A percentile compares a stretch with the other conserved stretches of the same genome.
Evolutionary conservation across 2,797 vertebrate species (phyloP).

Genomic region (Corythornis leucogaster): DNA sequence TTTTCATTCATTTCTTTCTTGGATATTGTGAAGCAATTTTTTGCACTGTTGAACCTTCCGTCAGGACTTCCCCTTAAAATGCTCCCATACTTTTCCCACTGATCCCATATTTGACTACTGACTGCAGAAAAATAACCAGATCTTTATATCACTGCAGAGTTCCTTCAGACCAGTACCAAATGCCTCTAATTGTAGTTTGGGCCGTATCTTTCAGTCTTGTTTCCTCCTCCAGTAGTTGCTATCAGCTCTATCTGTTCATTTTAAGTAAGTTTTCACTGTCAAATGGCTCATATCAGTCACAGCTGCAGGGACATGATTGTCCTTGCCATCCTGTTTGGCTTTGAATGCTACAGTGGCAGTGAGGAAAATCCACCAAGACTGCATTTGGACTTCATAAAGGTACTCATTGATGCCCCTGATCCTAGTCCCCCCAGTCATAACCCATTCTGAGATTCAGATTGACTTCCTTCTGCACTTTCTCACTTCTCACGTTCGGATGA

Average conservation of each 20-base stretch:
- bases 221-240: background rate
- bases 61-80: background rate
- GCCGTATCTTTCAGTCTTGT: background rate
- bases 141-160: background rate
- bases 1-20: constrained; percentile 8
- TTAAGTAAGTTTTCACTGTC: background rate
- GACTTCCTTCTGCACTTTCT: background rate
- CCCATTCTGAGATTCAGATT: background rate
- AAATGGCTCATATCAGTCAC: background rate
- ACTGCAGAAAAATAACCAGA: background rate
- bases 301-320: background rate
- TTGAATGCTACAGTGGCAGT: background rate
- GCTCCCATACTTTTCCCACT: background rate
- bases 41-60: background rate
- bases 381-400: background rate
- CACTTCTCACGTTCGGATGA: background rate
- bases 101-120: background rate
- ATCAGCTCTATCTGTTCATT: background rate
- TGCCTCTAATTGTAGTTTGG: background rate
- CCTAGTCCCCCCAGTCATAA: background rate
- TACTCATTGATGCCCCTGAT: background rate
- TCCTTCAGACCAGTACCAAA: background rate
- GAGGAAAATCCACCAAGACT: background rate
- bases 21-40: background rate
- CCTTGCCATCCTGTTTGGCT: background rate